These are phyloP conservation scores for Parnassius mnemosyne DNA, from an alignment of 2,888 invertebrate species.

Conservation along the genomic window DNA sequence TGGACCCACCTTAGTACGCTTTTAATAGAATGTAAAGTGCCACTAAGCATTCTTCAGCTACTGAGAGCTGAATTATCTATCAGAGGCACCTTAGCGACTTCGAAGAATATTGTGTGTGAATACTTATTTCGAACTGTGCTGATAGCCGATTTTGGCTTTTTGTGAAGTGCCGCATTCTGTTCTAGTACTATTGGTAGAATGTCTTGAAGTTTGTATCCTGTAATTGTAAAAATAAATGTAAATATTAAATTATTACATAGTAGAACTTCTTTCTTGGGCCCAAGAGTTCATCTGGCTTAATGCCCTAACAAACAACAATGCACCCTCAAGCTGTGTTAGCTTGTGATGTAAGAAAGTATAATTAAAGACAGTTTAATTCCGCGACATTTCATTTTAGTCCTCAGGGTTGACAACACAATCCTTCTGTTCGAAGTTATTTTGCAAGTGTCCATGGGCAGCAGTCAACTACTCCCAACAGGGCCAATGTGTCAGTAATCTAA, in stretches of 20 bases:
- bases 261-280: too few relatives aligned
- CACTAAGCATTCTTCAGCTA: slow-evolving; percentile 56
- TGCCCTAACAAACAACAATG: too few relatives aligned
- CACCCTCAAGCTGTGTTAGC: too few relatives aligned
- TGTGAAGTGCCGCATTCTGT: slow-evolving; percentile 88
- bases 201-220: slow-evolving; percentile 88
- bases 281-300: too few relatives aligned
- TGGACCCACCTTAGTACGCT: slow-evolving; percentile 59
- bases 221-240: slow-evolving; percentile 29
- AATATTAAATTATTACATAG: background rate
- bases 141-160: slow-evolving; percentile 88
- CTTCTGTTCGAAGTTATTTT: too few relatives aligned
- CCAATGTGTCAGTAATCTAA: too few relatives aligned
- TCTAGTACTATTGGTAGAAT: slow-evolving; percentile 85
- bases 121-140: slow-evolving; percentile 96
- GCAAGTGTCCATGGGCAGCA: too few relatives aligned
- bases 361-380: too few relatives aligned
- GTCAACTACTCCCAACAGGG: too few relatives aligned
- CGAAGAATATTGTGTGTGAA: slow-evolving; percentile 95
- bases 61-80: slow-evolving; percentile 57
- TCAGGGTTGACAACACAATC: too few relatives aligned
- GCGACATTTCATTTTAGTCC: too few relatives aligned
- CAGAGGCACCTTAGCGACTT: slow-evolving; percentile 92
- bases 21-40: slow-evolving; percentile 53
- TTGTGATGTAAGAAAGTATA: too few relatives aligned